Evolutionary conservation across 2,797 vertebrate species (phyloP), one percentile per base, ranked within the genome.

Genomic region (Garrulus glandarius): DNA sequence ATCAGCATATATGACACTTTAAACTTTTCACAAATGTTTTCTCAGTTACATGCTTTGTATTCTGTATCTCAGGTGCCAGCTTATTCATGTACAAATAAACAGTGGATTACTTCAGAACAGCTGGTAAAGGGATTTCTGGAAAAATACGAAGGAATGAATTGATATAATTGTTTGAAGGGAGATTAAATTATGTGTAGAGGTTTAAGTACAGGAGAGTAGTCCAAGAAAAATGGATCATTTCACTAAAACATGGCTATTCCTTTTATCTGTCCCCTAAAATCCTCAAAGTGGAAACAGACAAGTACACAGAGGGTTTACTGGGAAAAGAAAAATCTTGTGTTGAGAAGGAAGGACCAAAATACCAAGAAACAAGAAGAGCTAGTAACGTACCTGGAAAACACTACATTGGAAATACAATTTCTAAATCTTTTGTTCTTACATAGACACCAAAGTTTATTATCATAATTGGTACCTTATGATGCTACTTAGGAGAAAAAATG

Each of bases 221-320:
- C 85, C 67, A 89, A 88, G 55, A 82, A 90, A 94, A 92, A 89
- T 49, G 12, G 50, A 89, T 14, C 5, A 39, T 44, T 65, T 86
- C 55, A 69, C 14, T 60, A 52, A 84, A 92, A 82, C 10, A 39
- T n/a, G 15, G 18, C 29, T 69, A 13, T 82, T 84, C 41, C 24
- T 22, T 84, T 90, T 76, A 72, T 23, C 36, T 70, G 27, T 81
- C 19, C 23, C 5, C 19, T 69, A 59, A 69, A 61, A 78, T 59
- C 24, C 41, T 69, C 0, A 7, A 77, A 77, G 53, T 70, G 34
- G 60, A 89, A 92, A 78, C 49, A 87, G 76, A 63, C 15, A 56
- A 93, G 75, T 76, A 57, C 21, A 59, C 18, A 47, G 60, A 76
- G 7, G 6, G 5, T 5, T 56, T 72, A 46, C 26, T 43, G 56